These are phyloP conservation scores for Geotrypetes seraphini DNA, from an alignment of 2,797 vertebrate genomes.

Conservation along the genomic window DNA sequence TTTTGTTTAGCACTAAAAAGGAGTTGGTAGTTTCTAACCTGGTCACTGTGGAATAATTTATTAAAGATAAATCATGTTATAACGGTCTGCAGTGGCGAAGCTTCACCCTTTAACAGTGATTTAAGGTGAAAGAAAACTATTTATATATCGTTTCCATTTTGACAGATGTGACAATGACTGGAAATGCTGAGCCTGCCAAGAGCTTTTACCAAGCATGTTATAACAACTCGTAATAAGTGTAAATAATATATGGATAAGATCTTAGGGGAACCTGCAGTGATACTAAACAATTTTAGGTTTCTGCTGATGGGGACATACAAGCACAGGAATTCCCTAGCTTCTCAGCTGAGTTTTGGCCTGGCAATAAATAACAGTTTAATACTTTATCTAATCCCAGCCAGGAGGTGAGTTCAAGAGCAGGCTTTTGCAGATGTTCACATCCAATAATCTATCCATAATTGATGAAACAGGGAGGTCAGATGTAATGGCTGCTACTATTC, in stretches of 20 bases:
- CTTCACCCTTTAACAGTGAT: slow-evolving; percentile 31
- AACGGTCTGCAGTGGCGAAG: slow-evolving; percentile 26
- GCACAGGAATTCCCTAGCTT: slow-evolving; percentile 73
- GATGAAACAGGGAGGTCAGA: slow-evolving; percentile 99
- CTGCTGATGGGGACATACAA: slow-evolving; percentile 71
- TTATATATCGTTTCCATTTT: slow-evolving; percentile 54
- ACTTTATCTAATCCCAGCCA: slow-evolving; percentile 97
- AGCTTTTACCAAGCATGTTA: slow-evolving; percentile 79
- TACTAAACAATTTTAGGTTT: slow-evolving; percentile 76
- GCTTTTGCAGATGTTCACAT: slow-evolving; percentile 98
- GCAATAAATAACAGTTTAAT: slow-evolving; percentile 98
- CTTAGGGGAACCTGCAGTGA: slow-evolving; percentile 62
- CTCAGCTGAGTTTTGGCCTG: slow-evolving; percentile 88
- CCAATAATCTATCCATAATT: slow-evolving; percentile 99
- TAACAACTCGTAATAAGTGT: slow-evolving; percentile 84
- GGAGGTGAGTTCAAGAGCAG: slow-evolving; percentile 87
- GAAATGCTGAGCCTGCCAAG: slow-evolving; percentile 67
- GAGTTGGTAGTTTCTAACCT: slow-evolving; percentile 27
- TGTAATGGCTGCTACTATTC: slow-evolving; percentile 93
- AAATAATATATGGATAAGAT: slow-evolving; percentile 82
- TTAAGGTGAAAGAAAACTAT: slow-evolving; percentile 41
- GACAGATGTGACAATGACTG: slow-evolving; percentile 73
- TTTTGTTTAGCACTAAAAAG: too few relatives aligned
- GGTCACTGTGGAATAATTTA: slow-evolving; percentile 14
- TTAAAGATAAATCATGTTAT: slow-evolving; percentile 31